These are phyloP conservation scores for Drosophila villosipedis DNA, from an alignment of 2,888 invertebrate species.

Conservation along the genomic window DNA sequence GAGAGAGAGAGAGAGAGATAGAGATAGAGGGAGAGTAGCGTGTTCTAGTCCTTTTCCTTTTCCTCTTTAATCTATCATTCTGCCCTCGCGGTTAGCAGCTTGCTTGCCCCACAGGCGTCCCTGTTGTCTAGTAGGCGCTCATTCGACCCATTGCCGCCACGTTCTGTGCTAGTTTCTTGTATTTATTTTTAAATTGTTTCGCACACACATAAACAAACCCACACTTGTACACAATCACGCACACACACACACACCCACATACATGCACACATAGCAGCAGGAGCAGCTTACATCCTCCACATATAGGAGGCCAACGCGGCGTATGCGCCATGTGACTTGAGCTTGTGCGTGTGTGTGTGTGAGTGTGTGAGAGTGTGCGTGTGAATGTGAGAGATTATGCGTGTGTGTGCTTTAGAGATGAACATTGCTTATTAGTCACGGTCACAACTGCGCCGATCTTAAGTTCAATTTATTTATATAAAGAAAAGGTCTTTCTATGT, in stretches of 20 bases:
- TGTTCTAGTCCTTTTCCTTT: constrained; percentile 16
- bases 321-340: constrained; percentile 70
- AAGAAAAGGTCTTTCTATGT: background rate
- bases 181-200: constrained; percentile 79
- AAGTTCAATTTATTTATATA: background rate
- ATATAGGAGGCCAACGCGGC: constrained; percentile 43
- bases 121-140: constrained; percentile 26
- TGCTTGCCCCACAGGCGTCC: constrained; percentile 8
- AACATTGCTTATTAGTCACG: background rate
- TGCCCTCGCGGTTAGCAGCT: constrained; percentile 60
- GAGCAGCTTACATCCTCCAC: constrained; percentile 60
- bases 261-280: background rate
- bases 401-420: constrained; percentile 3
- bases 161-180: constrained; percentile 78
- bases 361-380: constrained; percentile 13
- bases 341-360: constrained; percentile 26
- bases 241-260: constrained; percentile 6
- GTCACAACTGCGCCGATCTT: background rate
- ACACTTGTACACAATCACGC: constrained; percentile 22
- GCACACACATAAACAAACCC: constrained; percentile 50
- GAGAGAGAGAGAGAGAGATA: background rate
- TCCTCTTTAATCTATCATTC: constrained; percentile 75
- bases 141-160: constrained; percentile 52
- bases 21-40: background rate
- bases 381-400: background rate